Conservation (phyloP, 2,888 invertebrate genomes). For the Tetranychus truncatus region DNA sequence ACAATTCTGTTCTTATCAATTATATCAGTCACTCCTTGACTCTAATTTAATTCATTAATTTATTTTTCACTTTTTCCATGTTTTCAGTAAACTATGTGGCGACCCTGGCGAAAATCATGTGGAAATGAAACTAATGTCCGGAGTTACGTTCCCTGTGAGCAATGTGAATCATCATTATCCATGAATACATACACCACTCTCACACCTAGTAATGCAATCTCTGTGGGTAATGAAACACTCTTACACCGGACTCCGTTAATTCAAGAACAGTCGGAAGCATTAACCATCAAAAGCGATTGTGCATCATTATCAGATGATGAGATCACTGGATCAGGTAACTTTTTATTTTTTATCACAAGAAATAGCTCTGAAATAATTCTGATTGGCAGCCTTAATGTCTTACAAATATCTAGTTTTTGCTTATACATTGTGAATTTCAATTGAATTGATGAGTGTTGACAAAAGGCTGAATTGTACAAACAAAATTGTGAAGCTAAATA, state of each 20-base stretch:
- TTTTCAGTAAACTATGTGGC: neutral
- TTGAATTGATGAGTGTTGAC: neutral
- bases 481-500: no score
- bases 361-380: no score
- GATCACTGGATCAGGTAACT: neutral
- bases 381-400: no score
- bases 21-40: neutral
- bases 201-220: neutral
- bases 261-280: neutral
- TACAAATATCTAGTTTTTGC: no score
- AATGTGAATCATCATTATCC: neutral
- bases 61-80: neutral
- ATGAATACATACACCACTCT: neutral
- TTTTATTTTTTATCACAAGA: neutral
- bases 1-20: no score
- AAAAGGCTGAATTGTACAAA: neutral
- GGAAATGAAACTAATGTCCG: neutral
- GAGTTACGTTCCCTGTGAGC: neutral
- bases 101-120: neutral
- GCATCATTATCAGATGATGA: neutral
- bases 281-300: neutral
- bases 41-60: neutral
- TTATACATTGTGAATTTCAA: neutral
- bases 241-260: neutral
- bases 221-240: neutral